These are phyloP conservation scores for Lysiphlebus fabarum DNA, from an alignment of 1,140 invertebrate species.

Conservation along the genomic window DNA sequence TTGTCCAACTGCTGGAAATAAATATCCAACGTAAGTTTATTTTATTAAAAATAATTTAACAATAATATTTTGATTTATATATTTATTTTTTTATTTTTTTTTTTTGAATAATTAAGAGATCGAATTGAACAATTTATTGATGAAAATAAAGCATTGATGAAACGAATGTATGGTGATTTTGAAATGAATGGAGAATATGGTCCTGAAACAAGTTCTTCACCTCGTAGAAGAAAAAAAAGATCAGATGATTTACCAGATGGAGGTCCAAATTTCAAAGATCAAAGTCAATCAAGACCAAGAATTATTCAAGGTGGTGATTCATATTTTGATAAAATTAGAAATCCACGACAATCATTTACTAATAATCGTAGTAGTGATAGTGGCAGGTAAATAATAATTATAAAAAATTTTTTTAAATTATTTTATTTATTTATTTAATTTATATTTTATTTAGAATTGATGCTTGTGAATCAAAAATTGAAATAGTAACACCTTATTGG, in stretches of 20 bases:
- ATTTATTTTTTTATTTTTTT: not conserved
- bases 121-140: conserved; percentile 88
- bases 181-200: conserved; percentile 60
- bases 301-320: conserved; percentile 47
- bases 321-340: conserved; percentile 56
- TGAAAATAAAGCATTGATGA: conserved; percentile 89
- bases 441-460: conserved; percentile 64
- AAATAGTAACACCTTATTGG: conserved; percentile 92
- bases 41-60: not conserved
- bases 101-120: conserved; percentile 62
- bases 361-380: conserved; percentile 59
- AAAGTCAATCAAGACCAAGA: conserved; percentile 21
- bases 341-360: conserved; percentile 57
- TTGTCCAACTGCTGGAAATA: conserved; percentile 84
- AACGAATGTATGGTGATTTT: conserved; percentile 88
- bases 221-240: conserved; percentile 38
- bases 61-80: not conserved
- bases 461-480: conserved; percentile 86
- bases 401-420: not conserved
- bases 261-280: conserved; percentile 44
- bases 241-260: conserved; percentile 47
- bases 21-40: conserved; percentile 86
- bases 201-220: conserved; percentile 49
- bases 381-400: conserved; percentile 53
- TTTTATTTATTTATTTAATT: conserved; percentile 7